Evolutionary conservation across 2,113 vertebrate species (phyloP), one percentile per base, ranked within the genome.

Genomic region (Equus quagga): DNA sequence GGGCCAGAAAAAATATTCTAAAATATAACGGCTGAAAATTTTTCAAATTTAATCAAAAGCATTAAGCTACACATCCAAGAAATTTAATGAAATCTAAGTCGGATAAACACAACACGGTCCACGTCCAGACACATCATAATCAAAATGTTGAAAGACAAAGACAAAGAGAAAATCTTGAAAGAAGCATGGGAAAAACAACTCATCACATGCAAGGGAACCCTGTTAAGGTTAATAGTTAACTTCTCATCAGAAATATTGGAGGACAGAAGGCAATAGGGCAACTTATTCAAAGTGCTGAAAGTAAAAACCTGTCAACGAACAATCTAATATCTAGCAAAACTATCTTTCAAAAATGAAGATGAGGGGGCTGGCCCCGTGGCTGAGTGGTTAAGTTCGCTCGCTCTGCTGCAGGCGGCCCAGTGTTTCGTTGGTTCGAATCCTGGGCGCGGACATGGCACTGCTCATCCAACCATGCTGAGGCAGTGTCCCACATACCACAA

Each of bases 61-160:
- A 58, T 54, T 76, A 87, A 91, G 11, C 8, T 83, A 75, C 5
- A 17, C 54, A 84, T 65, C 28, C 8, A 82, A 51, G 69, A 56
- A 85, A 95, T 90, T 70, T 64, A 70, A 17, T 62, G 65, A 88
- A 95, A 73, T 93, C 15, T 36, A 81, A 60, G 21, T 18, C 69
- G 67, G n/a, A 54, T 75, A 81, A 91, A 54, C 23, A 54, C 23
- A 44, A 81, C 36, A 51, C 36, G 26, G 70, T 58, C 69, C 14
- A 76, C 10, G 69, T 28, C n/a, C 26, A 56, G 44, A 76, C 17
- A 41, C 15, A 21, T 44, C 28, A 28, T 18, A 73, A 2, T 60
- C 44, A 67, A 87, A 88, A 76, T 60, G 6, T 76, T 84, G 62
- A 75, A 73, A 49, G 60, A 54, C 12, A 64, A 44, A 65, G n/a